A percentile compares a stretch with the other conserved stretches of the same genome.
These are phyloP conservation scores for Troides helena DNA, from an alignment of 2,888 invertebrate species.

Conservation along the genomic window DNA sequence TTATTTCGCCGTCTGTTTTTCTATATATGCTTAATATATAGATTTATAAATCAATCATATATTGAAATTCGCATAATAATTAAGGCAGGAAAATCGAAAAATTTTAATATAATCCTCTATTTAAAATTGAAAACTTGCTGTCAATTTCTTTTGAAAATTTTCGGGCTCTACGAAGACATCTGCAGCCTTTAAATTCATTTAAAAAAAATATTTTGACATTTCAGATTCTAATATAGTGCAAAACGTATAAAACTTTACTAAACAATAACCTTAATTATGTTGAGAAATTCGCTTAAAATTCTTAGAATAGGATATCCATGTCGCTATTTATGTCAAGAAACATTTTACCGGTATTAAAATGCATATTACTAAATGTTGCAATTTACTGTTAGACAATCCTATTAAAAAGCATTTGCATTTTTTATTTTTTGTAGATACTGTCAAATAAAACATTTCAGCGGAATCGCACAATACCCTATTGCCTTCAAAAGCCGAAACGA, in stretches of 20 bases:
- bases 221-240: neutral
- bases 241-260: neutral
- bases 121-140: too few species aligned
- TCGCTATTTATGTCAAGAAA: slow-evolving; percentile 43
- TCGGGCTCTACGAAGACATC: too few species aligned
- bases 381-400: neutral
- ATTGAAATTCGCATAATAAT: too few species aligned
- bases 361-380: neutral
- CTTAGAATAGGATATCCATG: slow-evolving; percentile 41
- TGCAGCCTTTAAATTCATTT: too few species aligned
- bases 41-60: too few species aligned
- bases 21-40: too few species aligned
- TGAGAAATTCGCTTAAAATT: slow-evolving; percentile 37
- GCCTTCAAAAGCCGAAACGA: slow-evolving; percentile 36
- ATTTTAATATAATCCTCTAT: too few species aligned
- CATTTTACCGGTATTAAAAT: slow-evolving; percentile 41
- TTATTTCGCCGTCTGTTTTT: too few species aligned
- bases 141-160: too few species aligned
- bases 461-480: slow-evolving; percentile 38
- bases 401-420: neutral
- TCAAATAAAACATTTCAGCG: slow-evolving; percentile 49
- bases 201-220: neutral
- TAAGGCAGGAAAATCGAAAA: too few species aligned
- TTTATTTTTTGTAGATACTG: slow-evolving; percentile 43
- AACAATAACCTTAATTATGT: slow-evolving; percentile 32